Conservation (phyloP, 2,797 vertebrate genomes). For the Nannoperca obscura region DNA sequence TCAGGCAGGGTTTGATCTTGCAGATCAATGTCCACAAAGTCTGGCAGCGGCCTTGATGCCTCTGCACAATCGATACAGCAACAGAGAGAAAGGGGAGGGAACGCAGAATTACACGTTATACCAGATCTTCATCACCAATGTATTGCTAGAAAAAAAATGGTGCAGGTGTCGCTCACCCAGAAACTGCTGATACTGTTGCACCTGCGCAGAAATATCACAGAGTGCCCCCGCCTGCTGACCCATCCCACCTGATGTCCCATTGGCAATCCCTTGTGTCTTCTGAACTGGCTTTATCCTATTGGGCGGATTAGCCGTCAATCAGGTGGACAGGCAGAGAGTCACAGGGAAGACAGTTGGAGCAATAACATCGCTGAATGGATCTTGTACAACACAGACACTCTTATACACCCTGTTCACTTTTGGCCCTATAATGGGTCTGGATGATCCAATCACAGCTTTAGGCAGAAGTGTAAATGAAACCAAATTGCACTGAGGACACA, state of each 20-base stretch:
- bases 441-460: too few relatives aligned
- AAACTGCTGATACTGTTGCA: slow-evolving; percentile 97
- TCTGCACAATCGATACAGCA: slow-evolving; percentile 76
- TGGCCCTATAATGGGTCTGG: neutral
- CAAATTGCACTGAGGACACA: too few relatives aligned
- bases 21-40: slow-evolving; percentile 89
- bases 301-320: slow-evolving; percentile 14
- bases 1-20: slow-evolving; percentile 88
- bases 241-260: slow-evolving; percentile 86
- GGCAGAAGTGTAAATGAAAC: too few relatives aligned
- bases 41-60: slow-evolving; percentile 88
- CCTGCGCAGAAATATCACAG: slow-evolving; percentile 93
- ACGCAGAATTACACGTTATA: neutral
- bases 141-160: neutral
- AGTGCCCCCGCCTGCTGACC: slow-evolving; percentile 85
- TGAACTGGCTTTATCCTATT: slow-evolving; percentile 91
- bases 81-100: neutral
- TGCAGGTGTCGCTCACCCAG: slow-evolving; percentile 85
- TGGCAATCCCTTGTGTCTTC: slow-evolving; percentile 91
- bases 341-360: neutral
- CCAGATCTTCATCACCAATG: neutral
- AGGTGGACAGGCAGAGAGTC: neutral
- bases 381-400: neutral
- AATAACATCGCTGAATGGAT: neutral
- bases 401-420: neutral